Conservation (phyloP, 2,113 vertebrate species). For the Haemorhous mexicanus region DNA sequence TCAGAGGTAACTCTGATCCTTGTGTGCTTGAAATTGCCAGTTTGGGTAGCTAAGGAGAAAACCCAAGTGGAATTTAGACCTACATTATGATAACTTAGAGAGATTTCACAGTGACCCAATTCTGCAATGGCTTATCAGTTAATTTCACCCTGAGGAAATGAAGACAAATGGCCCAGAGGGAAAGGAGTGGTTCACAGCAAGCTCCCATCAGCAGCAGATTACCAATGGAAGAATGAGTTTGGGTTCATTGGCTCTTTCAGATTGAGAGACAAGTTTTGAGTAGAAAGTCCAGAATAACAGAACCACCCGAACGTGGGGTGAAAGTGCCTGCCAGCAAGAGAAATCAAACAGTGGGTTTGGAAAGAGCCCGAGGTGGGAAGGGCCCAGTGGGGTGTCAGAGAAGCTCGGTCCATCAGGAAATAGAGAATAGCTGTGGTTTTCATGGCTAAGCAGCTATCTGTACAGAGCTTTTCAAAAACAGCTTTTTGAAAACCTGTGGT, state of each 20-base stretch:
- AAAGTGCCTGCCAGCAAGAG: background rate
- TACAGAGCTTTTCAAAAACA: background rate
- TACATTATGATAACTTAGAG: background rate
- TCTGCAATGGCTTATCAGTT: background rate
- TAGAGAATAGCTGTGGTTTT: background rate
- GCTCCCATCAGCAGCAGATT: background rate
- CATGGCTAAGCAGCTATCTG: background rate
- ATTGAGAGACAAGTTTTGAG: background rate
- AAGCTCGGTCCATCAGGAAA: background rate
- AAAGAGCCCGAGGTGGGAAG: too few relatives aligned
- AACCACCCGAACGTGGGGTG: background rate
- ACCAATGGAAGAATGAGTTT: background rate
- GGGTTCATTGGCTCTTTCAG: background rate
- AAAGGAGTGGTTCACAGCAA: background rate
- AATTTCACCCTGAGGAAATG: background rate
- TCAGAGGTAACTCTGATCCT: background rate
- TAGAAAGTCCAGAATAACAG: background rate
- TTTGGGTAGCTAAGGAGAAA: background rate
- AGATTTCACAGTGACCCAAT: background rate
- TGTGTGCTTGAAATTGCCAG: background rate
- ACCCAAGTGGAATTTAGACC: background rate
- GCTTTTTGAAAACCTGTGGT: background rate
- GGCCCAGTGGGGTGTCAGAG: rapidly evolving
- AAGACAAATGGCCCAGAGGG: background rate
- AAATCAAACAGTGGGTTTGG: background rate